A percentile compares a stretch with the other conserved stretches of the same genome.
Conservation (phyloP, 1,140 invertebrate species). For the Drosophila nannoptera region DNA sequence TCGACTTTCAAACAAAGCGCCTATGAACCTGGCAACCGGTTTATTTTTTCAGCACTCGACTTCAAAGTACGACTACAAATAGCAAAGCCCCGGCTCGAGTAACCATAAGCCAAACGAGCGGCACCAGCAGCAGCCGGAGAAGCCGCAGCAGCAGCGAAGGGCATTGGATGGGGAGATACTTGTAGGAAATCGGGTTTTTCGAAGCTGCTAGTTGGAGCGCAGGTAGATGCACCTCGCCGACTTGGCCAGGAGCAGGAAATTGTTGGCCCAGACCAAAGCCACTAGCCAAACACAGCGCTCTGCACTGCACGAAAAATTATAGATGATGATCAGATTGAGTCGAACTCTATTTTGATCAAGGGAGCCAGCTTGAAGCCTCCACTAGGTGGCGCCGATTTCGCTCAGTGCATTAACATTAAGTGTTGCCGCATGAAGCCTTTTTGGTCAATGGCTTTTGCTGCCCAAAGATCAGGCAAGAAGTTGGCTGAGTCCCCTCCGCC, state of each 20-base stretch:
- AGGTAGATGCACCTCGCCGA: slow-evolving; percentile 46
- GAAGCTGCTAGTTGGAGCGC: slow-evolving; percentile 33
- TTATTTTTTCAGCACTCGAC: slow-evolving; percentile 17
- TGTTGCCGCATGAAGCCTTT: slow-evolving; percentile 40
- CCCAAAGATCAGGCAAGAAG: slow-evolving; percentile 31
- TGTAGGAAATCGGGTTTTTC: slow-evolving; percentile 40
- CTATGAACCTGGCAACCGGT: slow-evolving; percentile 49
- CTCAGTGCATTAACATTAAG: slow-evolving; percentile 36
- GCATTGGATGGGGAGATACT: slow-evolving; percentile 33
- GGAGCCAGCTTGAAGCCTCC: neutral
- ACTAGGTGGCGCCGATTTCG: neutral
- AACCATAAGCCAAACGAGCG: slow-evolving; percentile 68
- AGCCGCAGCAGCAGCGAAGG: slow-evolving; percentile 27
- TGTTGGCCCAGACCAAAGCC: slow-evolving; percentile 38
- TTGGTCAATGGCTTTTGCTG: slow-evolving; percentile 47
- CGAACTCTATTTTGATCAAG: no score
- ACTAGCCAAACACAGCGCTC: slow-evolving; percentile 7
- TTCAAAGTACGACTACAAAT: slow-evolving; percentile 46
- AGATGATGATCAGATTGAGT: no score
- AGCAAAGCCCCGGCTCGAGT: slow-evolving; percentile 57
- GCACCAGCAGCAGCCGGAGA: slow-evolving; percentile 6
- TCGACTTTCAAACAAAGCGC: slow-evolving; percentile 41
- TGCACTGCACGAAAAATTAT: slow-evolving; percentile 6
- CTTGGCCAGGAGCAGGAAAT: slow-evolving; percentile 40
- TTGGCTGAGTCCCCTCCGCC: neutral